Conservation (phyloP, 1,140 invertebrate species). For the Zaprionus ghesquierei region DNA sequence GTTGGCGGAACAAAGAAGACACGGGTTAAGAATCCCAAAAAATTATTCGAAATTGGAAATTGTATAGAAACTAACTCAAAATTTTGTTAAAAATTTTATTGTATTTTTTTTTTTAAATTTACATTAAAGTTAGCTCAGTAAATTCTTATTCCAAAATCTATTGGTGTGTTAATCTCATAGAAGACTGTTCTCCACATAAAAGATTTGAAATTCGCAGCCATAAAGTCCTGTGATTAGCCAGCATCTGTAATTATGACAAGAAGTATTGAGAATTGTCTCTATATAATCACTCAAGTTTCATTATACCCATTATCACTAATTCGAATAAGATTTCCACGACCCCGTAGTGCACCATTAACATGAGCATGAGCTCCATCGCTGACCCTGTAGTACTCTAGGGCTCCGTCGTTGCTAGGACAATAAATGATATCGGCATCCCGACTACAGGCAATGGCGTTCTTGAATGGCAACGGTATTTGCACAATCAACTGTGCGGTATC, state of each 20-base stretch:
- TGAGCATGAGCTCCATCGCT: conserved; percentile 58
- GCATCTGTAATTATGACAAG: conserved; percentile 38
- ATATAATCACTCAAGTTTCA: neutral
- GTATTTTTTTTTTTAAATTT: neutral
- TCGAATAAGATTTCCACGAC: conserved; percentile 68
- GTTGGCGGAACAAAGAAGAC: neutral
- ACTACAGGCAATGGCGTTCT: conserved; percentile 68
- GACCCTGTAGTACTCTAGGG: conserved; percentile 66
- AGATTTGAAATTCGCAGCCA: conserved; percentile 72
- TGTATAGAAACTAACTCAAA: neutral
- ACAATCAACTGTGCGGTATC: conserved; percentile 62
- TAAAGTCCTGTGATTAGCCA: conserved; percentile 75
- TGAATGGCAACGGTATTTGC: conserved; percentile 77
- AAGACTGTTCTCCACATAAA: conserved; percentile 39
- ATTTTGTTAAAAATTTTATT: neutral
- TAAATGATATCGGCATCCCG: conserved; percentile 66
- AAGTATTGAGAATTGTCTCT: neutral
- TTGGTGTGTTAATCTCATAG: neutral
- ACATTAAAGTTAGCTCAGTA: neutral
- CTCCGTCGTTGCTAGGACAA: conserved; percentile 67
- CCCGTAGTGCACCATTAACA: conserved; percentile 62
- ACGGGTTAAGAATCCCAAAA: neutral
- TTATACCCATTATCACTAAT: conserved; percentile 74
- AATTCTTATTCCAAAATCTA: neutral
- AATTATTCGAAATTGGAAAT: neutral